These are phyloP conservation scores for Mongoloraphidia duomilia DNA, from an alignment of 2,888 invertebrate species.

Conservation along the genomic window DNA sequence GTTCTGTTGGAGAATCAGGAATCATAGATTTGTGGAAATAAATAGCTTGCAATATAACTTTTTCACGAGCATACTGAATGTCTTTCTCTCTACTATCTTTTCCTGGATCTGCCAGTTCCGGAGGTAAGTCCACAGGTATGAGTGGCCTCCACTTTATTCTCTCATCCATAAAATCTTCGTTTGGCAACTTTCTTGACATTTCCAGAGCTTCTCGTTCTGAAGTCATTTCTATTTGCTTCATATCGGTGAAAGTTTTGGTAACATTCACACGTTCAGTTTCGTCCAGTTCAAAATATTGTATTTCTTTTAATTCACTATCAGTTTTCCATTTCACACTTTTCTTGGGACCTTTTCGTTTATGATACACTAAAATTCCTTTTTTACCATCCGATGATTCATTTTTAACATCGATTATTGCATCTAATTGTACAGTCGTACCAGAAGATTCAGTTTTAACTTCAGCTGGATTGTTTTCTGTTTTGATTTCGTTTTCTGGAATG, in stretches of 20 bases:
- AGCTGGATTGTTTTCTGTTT: constrained; percentile 24
- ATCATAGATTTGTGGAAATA: constrained; percentile 71
- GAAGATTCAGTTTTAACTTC: constrained; percentile 29
- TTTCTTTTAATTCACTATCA: constrained; percentile 62
- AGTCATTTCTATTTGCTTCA: constrained; percentile 79
- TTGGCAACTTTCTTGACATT: constrained; percentile 58
- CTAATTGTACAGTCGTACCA: constrained; percentile 13
- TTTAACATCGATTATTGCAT: background rate
- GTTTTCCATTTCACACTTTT: constrained; percentile 71
- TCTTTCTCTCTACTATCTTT: constrained; percentile 74
- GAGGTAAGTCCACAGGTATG: constrained; percentile 50
- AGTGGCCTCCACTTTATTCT: constrained; percentile 63
- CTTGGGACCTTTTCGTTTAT: constrained; percentile 64
- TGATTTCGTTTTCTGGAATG: constrained; percentile 21
- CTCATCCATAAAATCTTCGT: constrained; percentile 71
- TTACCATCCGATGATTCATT: constrained; percentile 36
- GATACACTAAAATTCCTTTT: constrained; percentile 59
- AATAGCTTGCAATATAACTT: constrained; percentile 64
- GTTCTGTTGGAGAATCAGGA: constrained; percentile 76
- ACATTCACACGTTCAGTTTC: constrained; percentile 94
- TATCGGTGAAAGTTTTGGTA: constrained; percentile 77
- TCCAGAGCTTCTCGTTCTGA: constrained; percentile 74
- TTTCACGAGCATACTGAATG: constrained; percentile 76
- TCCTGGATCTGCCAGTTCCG: constrained; percentile 51
- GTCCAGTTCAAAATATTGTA: constrained; percentile 86